Percentiles rank a stretch among this genome's conserved stretches.
Evolutionary conservation across 2,797 vertebrate genomes (phyloP).

Genomic region (Coendou prehensilis): DNA sequence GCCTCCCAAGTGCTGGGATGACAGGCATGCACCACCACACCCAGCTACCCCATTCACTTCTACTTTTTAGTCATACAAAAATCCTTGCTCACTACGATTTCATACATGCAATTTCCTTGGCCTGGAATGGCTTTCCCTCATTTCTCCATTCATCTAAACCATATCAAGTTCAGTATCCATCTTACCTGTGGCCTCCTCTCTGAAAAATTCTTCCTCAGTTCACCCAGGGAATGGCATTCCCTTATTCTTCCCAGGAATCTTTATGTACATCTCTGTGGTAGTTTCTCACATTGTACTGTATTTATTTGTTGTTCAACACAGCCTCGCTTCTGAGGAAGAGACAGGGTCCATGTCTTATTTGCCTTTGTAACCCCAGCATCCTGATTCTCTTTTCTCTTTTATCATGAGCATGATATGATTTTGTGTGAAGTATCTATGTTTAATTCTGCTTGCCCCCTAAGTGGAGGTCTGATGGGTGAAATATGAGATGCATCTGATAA

Average conservation of each 20-base stretch:
- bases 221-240: not conserved
- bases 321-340: not conserved
- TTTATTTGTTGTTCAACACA: not conserved
- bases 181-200: not conserved
- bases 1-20: not conserved
- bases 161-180: not conserved
- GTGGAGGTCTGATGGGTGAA: not conserved
- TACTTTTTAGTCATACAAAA: not conserved
- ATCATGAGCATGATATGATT: not conserved
- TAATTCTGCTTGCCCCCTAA: slow-evolving; percentile 10
- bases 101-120: not conserved
- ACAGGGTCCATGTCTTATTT: not conserved
- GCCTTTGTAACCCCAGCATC: not conserved
- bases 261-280: not conserved
- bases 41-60: not conserved
- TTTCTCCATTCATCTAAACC: not conserved
- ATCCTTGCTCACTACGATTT: not conserved
- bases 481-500: slow-evolving; percentile 29
- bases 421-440: not conserved
- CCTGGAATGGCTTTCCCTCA: not conserved
- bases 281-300: not conserved
- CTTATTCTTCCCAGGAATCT: slow-evolving; percentile 2
- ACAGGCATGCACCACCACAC: not conserved
- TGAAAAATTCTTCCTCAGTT: not conserved
- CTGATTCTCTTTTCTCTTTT: not conserved